phyloP scores from a whole-genome alignment of 2,888 invertebrate genomes.

The Eilema griseolum region DNA sequence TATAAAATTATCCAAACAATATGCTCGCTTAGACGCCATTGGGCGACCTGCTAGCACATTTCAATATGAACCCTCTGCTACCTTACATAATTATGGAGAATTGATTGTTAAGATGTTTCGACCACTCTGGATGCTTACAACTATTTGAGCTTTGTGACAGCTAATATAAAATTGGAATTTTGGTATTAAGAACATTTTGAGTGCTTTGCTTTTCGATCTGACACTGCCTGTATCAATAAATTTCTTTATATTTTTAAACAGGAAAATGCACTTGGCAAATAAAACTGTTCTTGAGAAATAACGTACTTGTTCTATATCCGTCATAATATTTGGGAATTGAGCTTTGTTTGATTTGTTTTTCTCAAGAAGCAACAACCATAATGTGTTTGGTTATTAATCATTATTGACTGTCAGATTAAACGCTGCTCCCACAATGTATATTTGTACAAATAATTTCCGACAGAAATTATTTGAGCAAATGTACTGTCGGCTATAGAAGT shows the following conservation, averaged over 20 bases:
- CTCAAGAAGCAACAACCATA: slow-evolving; percentile 6
- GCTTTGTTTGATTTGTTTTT: not conserved
- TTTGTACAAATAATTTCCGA: slow-evolving; percentile 1
- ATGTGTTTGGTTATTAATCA: slow-evolving; percentile 6
- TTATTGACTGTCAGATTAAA: slow-evolving; percentile 14
- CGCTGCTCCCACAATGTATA: not conserved
- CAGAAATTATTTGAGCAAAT: slow-evolving; percentile 8
- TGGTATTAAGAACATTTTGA: too few species aligned
- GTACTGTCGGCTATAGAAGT: slow-evolving; percentile 1
- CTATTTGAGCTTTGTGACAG: too few species aligned
- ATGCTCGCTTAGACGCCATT: too few species aligned
- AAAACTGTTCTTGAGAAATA: not conserved
- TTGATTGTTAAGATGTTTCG: too few species aligned
- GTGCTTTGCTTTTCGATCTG: too few species aligned
- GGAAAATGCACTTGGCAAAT: not conserved
- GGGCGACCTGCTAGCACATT: too few species aligned
- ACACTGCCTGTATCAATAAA: too few species aligned
- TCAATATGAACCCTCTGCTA: too few species aligned
- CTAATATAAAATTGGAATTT: too few species aligned
- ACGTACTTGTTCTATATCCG: slow-evolving; percentile 1
- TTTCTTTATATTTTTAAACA: not conserved
- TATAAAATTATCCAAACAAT: too few species aligned
- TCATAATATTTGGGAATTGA: not conserved
- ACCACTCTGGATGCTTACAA: too few species aligned
- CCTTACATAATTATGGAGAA: too few species aligned